Conservation (phyloP, 2,113 vertebrate genomes). For the Paradisaea rubra region DNA sequence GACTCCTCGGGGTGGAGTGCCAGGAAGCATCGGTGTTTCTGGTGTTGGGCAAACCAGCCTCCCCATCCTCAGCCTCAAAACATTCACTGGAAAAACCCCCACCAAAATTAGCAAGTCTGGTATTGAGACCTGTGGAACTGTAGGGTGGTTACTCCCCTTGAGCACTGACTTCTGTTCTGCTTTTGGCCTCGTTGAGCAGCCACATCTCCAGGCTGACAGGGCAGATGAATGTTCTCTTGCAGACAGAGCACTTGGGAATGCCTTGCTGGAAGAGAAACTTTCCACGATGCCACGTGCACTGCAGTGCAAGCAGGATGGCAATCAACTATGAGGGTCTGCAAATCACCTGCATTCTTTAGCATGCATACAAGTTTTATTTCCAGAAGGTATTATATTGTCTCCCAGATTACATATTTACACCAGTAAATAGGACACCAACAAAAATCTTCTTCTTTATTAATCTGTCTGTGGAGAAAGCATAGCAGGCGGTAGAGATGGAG, state of each 20-base stretch:
- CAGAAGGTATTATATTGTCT: background rate
- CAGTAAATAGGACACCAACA: background rate
- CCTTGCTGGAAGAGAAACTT: background rate
- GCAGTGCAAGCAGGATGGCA: background rate
- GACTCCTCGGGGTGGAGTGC: background rate
- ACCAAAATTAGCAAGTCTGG: background rate
- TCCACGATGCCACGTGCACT: fast-evolving
- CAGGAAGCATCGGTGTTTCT: background rate
- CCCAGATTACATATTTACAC: background rate
- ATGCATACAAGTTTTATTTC: background rate
- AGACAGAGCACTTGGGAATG: background rate
- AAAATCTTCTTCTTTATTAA: background rate
- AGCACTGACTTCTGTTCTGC: background rate
- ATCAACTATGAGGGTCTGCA: background rate
- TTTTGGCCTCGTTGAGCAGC: fast-evolving
- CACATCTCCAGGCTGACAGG: background rate
- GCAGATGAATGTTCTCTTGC: background rate
- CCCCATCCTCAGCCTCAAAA: fast-evolving
- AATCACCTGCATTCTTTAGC: background rate
- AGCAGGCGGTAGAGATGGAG: background rate
- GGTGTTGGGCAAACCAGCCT: background rate
- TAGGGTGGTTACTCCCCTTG: fast-evolving
- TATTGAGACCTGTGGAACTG: fast-evolving
- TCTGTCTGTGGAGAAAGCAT: background rate
- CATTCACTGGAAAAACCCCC: background rate